A percentile compares a stretch with the other conserved stretches of the same genome.
Conservation (phyloP, 2,888 invertebrate species). For the Drosophila borealis region DNA sequence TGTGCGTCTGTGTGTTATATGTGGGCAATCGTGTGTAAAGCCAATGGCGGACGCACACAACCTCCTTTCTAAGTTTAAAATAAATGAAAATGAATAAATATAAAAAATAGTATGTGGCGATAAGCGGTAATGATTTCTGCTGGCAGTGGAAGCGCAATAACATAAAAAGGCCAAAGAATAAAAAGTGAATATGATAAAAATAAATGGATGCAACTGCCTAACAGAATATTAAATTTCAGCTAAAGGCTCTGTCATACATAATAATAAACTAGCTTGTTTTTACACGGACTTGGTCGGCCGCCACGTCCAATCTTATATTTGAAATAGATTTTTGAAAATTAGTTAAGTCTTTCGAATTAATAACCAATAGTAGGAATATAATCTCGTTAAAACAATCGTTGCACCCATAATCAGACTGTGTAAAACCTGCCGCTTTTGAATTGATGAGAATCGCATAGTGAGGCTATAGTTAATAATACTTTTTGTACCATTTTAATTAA, state of each 20-base stretch:
- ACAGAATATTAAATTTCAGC: not conserved
- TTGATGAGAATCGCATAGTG: no score
- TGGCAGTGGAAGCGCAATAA: not conserved
- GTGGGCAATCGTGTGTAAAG: conserved; percentile 46
- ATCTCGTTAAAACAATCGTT: no score
- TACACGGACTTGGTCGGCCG: no score
- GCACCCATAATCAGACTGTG: no score
- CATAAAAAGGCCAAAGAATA: conserved; percentile 14
- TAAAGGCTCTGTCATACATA: not conserved
- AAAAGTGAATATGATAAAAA: conserved; percentile 11
- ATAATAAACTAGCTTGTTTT: no score
- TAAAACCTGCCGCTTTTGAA: no score
- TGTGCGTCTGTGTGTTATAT: conserved; percentile 1
- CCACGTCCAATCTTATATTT: no score
- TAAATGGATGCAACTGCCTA: conserved; percentile 9
- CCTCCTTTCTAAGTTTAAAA: conserved; percentile 33
- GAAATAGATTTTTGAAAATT: no score
- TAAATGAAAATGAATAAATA: conserved; percentile 36
- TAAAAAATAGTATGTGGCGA: conserved; percentile 19
- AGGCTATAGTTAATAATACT: no score
- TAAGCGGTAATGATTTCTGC: conserved; percentile 24
- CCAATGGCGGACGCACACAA: conserved; percentile 14
- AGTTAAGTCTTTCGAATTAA: no score
- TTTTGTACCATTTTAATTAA: no score
- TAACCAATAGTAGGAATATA: no score